Conservation (phyloP, 2,113 vertebrate genomes). For the Saguinus imperator region DNA sequence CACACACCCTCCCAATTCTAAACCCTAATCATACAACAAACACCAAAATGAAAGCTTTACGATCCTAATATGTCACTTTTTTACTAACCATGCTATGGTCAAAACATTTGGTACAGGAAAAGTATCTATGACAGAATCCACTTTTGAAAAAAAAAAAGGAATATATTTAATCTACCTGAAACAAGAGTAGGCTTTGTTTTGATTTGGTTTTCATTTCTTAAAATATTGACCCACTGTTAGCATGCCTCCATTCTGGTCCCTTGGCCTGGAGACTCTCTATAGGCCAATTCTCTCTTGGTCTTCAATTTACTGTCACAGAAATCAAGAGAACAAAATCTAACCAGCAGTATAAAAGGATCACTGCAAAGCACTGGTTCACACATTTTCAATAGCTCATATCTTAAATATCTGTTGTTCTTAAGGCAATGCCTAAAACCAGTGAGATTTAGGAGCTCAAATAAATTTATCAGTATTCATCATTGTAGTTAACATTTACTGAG, state of each 20-base stretch:
- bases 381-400: background rate
- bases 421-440: background rate
- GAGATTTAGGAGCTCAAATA: background rate
- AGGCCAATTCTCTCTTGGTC: background rate
- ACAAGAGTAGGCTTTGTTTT: background rate
- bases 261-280: background rate
- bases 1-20: background rate
- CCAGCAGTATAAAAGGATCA: background rate
- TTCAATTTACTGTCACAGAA: background rate
- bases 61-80: background rate
- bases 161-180: background rate
- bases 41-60: background rate
- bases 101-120: background rate
- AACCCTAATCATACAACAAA: background rate
- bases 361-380: background rate
- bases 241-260: background rate
- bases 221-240: background rate
- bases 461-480: background rate
- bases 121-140: background rate
- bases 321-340: background rate
- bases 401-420: background rate
- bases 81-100: background rate
- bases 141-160: background rate
- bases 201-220: background rate
- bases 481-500: background rate